These are phyloP conservation scores for Drosophila mayaguana DNA, from an alignment of 2,888 invertebrate species.

Conservation along the genomic window DNA sequence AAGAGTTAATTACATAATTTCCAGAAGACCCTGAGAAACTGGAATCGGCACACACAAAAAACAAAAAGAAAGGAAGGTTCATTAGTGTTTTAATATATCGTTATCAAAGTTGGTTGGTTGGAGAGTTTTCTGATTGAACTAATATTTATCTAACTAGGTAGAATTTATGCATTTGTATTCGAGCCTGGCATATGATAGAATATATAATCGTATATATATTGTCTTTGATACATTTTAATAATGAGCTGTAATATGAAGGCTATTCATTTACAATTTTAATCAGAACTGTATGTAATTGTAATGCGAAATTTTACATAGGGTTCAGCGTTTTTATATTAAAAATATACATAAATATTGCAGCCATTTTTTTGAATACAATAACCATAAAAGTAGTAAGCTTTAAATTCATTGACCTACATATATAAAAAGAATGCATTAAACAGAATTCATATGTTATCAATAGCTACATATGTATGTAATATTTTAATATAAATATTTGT, in stretches of 20 bases:
- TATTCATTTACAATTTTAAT: too few relatives aligned
- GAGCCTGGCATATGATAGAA: background rate
- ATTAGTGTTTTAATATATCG: slow-evolving; percentile 20
- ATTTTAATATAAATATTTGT: too few relatives aligned
- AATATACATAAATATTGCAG: too few relatives aligned
- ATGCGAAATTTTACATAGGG: too few relatives aligned
- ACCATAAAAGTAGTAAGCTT: too few relatives aligned
- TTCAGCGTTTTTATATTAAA: too few relatives aligned
- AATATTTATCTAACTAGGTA: background rate
- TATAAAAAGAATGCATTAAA: too few relatives aligned
- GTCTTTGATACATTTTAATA: background rate
- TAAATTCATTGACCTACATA: too few relatives aligned
- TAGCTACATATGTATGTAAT: too few relatives aligned
- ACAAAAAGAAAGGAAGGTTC: slow-evolving; percentile 1
- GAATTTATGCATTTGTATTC: background rate
- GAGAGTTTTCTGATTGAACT: background rate
- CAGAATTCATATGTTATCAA: too few relatives aligned
- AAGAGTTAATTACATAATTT: slow-evolving; percentile 59
- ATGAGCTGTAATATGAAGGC: background rate
- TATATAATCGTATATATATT: background rate
- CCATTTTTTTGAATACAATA: too few relatives aligned
- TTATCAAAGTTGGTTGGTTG: background rate
- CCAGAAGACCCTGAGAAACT: slow-evolving; percentile 21
- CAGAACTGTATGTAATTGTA: too few relatives aligned
- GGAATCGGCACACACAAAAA: background rate